Base-by-base conservation (phyloP, 2,888 invertebrate genomes). In the Phaedon cochleariae region DNA sequence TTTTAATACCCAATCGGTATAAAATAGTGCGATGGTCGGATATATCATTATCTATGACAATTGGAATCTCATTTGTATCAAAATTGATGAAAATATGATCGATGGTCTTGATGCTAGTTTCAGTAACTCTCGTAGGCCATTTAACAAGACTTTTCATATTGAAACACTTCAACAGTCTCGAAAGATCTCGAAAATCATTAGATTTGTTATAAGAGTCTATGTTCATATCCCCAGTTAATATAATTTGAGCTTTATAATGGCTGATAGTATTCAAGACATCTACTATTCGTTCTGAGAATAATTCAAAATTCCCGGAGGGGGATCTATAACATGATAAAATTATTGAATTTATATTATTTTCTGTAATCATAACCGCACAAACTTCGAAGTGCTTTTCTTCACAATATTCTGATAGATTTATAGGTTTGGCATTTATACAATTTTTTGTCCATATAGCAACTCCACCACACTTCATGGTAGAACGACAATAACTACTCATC, bases 231-330 rank as follows among this genome's bases (percentile, higher is more conserved):
- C 20, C 29, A 53, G 53, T 53, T 53, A 31, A 53, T 53, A 31
- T 17, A 18, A 53, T 29, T 4, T 31, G 29, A 17, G 31, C 34
- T 17, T 53, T 31, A 53, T 53, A 4, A 29, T 53, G 17, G 53
- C 53, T 53, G 18, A 53, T 53, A 29, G 53, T 31, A 53, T 53
- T 53, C 53, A 31, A 53, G 17, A 31, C 34, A 53, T 53, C 29
- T 17, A 46, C 46, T 46, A 46, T 18, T 17, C 15, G 46, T 7
- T n/a, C 9, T 46, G 46, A 46, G 15, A 46, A 41, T 41, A 41
- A 17, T 41, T 41, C 17, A 41, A 41, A 6, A 41, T 41, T 41
- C 41, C 41, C 41, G 26, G 26, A 26, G 26, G 26, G 26, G 12
- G 12, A 34, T 34, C 12, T 10, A 34, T 6, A 34, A 9, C 34